A percentile compares a stretch with the other conserved stretches of the same genome.
Evolutionary conservation across 2,797 vertebrate genomes (phyloP).

Genomic region (Darevskia mixta): DNA sequence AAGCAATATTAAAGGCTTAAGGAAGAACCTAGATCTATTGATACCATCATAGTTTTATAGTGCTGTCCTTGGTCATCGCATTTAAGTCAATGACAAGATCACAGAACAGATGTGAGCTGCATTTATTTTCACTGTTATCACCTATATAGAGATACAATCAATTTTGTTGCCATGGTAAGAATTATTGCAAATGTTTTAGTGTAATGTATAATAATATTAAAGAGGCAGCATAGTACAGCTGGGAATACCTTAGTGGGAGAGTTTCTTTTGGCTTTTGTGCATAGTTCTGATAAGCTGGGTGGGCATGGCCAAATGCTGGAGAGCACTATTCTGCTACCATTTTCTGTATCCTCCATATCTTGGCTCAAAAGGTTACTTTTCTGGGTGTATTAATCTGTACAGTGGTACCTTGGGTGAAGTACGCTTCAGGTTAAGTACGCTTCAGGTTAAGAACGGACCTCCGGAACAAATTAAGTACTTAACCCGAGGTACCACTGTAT

Average conservation of each 20-base stretch:
- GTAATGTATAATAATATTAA: not conserved
- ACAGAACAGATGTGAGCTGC: not conserved
- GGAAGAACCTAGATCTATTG: slow-evolving; percentile 11
- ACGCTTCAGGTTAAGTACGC: too few species aligned
- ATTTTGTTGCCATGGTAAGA: not conserved
- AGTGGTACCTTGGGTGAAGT: too few species aligned
- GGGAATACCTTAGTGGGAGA: not conserved
- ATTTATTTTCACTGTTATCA: not conserved
- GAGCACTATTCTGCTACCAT: not conserved
- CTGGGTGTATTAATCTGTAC: too few species aligned
- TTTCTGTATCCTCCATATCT: not conserved
- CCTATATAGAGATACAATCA: not conserved
- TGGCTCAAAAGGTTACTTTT: not conserved
- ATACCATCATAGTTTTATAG: slow-evolving; percentile 6
- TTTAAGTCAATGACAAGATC: not conserved
- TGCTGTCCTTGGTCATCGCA: not conserved
- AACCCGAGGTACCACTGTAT: too few species aligned
- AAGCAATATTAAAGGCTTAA: not conserved
- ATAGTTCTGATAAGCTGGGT: not conserved
- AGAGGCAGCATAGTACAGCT: not conserved
- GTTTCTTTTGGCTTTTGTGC: not conserved
- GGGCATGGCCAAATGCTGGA: not conserved
- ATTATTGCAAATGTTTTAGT: slow-evolving; percentile 7
- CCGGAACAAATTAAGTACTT: too few species aligned
- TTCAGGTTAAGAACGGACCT: too few species aligned